A percentile compares a stretch with the other conserved stretches of the same genome.
These are phyloP conservation scores for Rutilus rutilus DNA, from an alignment of 2,113 vertebrate species.

Conservation along the genomic window DNA sequence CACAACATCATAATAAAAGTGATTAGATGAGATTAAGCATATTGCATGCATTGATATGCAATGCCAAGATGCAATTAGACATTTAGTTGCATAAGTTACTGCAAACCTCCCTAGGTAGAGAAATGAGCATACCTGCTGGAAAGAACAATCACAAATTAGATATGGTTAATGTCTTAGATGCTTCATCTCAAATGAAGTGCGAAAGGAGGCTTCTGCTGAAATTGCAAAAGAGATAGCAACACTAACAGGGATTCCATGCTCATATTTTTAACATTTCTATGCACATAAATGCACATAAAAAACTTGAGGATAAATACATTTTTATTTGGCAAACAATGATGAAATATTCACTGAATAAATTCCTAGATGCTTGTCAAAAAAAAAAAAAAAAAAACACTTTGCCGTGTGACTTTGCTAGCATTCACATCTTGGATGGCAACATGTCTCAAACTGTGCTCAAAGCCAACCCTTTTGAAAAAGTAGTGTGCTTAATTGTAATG, in stretches of 20 bases:
- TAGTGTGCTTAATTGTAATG: too few relatives aligned
- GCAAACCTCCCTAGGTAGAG: constrained; percentile 32
- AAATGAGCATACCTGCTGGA: neutral
- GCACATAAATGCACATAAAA: neutral
- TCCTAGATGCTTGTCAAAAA: neutral
- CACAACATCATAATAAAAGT: neutral
- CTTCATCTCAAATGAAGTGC: neutral
- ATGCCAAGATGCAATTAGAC: constrained; percentile 38
- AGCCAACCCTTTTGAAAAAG: too few relatives aligned
- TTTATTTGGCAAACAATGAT: too few relatives aligned
- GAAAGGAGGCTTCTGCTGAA: neutral
- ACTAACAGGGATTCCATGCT: neutral
- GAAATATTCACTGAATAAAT: neutral
- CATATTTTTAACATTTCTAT: too few relatives aligned
- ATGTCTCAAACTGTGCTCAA: too few relatives aligned
- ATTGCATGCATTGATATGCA: constrained; percentile 7
- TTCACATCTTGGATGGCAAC: too few relatives aligned
- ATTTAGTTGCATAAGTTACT: constrained; percentile 41
- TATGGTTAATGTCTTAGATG: constrained; percentile 1
- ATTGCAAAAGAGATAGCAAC: neutral
- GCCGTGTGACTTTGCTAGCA: neutral
- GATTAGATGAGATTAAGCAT: constrained; percentile 5
- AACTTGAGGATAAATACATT: too few relatives aligned
- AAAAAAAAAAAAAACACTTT: too few relatives aligned
- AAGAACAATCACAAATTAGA: constrained; percentile 6